A percentile compares a stretch with the other conserved stretches of the same genome.
These are phyloP conservation scores for Oxycera nigricornis DNA, from an alignment of 2,888 invertebrate genomes.

Conservation along the genomic window DNA sequence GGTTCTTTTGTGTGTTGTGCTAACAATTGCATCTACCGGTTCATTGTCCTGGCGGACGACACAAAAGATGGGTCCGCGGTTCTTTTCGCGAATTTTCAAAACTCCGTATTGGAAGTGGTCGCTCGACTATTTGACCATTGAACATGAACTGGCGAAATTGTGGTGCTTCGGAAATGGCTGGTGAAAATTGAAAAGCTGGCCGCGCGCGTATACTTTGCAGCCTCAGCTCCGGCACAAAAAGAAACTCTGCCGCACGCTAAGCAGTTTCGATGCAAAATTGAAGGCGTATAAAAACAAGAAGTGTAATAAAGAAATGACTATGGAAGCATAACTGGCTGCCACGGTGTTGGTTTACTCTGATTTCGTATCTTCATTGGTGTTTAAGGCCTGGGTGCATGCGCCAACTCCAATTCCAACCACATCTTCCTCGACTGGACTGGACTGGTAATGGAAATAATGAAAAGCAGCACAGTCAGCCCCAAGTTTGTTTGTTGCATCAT, in stretches of 20 bases:
- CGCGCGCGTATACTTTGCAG: background rate
- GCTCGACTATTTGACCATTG: background rate
- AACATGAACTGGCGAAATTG: background rate
- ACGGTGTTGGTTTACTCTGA: slow-evolving; percentile 42
- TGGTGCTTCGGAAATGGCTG: background rate
- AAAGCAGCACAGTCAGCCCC: slow-evolving; percentile 17
- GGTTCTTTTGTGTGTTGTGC: background rate
- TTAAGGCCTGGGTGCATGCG: background rate
- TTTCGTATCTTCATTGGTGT: slow-evolving; percentile 27
- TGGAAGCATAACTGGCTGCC: slow-evolving; percentile 47
- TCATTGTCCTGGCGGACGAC: background rate
- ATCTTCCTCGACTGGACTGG: background rate
- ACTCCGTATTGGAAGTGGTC: background rate
- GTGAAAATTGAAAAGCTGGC: slow-evolving; percentile 30
- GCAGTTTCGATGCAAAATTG: slow-evolving; percentile 45
- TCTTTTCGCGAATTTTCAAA: background rate
- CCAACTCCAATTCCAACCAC: background rate
- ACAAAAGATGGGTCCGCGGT: background rate
- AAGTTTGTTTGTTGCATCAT: slow-evolving; percentile 2
- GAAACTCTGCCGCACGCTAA: slow-evolving; percentile 41
- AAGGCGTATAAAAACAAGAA: slow-evolving; percentile 34
- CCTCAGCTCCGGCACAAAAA: slow-evolving; percentile 29
- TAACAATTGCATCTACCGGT: background rate
- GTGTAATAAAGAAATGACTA: slow-evolving; percentile 46
- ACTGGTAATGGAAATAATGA: background rate